phyloP scores from a whole-genome alignment of 1,140 invertebrate genomes.

The Zaprionus africanus region DNA sequence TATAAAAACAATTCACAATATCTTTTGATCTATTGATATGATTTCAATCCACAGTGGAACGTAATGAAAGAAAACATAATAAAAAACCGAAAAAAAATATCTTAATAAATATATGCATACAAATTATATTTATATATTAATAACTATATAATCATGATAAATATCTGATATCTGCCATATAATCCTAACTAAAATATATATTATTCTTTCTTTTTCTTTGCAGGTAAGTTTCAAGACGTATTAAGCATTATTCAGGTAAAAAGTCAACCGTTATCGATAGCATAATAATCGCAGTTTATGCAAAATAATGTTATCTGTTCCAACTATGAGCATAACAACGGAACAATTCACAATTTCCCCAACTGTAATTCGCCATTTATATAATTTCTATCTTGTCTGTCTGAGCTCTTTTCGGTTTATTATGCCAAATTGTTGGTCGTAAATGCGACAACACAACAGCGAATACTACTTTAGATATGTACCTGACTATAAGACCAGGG shows the following conservation, averaged over 20 bases:
- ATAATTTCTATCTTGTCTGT: constrained; percentile 3
- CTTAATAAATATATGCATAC: not conserved
- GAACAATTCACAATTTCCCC: not conserved
- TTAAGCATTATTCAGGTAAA: constrained; percentile 23
- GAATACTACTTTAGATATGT: constrained; percentile 9
- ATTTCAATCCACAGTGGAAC: not conserved
- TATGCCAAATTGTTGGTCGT: constrained; percentile 23
- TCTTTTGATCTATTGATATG: not conserved
- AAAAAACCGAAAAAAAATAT: too few species aligned
- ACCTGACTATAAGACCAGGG: constrained; percentile 16
- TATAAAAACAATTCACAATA: not conserved
- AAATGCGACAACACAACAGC: constrained; percentile 24
- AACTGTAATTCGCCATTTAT: not conserved
- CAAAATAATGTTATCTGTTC: not conserved
- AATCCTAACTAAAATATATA: constrained; percentile 4
- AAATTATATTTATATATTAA: not conserved
- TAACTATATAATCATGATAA: not conserved
- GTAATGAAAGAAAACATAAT: not conserved
- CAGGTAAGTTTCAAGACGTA: constrained; percentile 55
- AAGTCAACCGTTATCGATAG: not conserved
- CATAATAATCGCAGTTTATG: not conserved
- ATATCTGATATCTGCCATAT: not conserved
- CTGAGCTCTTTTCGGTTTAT: constrained; percentile 36
- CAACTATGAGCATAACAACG: constrained; percentile 14
- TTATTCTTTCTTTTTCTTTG: constrained; percentile 37